Base-by-base conservation (phyloP, 1,140 invertebrate species). In the Drosophila setifemur region DNA sequence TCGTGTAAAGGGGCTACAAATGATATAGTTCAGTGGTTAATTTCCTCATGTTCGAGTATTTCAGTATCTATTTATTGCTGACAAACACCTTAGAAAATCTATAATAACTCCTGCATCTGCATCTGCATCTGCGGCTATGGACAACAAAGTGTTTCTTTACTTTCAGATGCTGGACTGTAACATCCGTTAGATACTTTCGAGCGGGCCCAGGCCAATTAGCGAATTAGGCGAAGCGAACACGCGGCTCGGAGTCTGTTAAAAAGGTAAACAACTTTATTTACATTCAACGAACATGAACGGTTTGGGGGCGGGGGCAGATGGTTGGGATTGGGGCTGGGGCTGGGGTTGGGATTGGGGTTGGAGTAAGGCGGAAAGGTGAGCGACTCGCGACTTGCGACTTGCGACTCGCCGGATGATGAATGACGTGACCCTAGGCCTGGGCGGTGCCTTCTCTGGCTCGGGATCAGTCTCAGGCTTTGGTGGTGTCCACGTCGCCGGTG, bases 221-320 rank as follows among this genome's bases (percentile, higher is more conserved):
- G 29, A 75, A 64, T 54, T 48, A 31, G 33, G 35, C 18, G 33
- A 64, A 57, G n/a, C 44, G 16, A 44, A 28, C 35, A 21, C 33
- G n/a, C 47, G 29, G 37, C 40, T 37, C n/a, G 29, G 21, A 58
- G 16, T 71, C 67, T 29, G 29, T 79, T 76, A 61, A 69, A 79
- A 86, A 76, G 68, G 72, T 76, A 64, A 86, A 86, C 81, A 86
- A 76, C 72, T 86, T 86, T 86, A 86, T 86, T 81, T 76, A 86
- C 81, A 86, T 81, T 73, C 52, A 86, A 63, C 54, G 39, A 86
- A 81, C 55, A 63, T 68, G 37, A 68, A 75, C 49, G n/a, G n/a
- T n/a, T 61, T 33, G 53, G 50, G 28, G 14, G 12, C n/a, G n/a
- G n/a, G n/a, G n/a, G n/a, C n/a, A n/a, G n/a, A n/a, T n/a, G n/a